phyloP scores from a whole-genome alignment of 2,888 invertebrate genomes.

The Ophioninae sp. region DNA sequence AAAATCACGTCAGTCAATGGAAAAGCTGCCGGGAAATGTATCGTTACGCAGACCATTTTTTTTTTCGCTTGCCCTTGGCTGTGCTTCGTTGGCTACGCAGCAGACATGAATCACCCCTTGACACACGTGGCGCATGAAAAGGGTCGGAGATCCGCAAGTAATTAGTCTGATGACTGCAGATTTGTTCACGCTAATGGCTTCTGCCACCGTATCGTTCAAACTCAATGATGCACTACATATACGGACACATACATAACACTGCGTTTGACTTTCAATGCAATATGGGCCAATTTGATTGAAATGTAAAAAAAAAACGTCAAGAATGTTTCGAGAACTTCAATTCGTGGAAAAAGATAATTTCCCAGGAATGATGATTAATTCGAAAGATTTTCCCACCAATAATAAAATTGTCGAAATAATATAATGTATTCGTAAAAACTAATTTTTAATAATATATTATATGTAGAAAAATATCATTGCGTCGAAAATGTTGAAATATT shows the following conservation, averaged over 20 bases:
- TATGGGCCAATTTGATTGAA: conserved; percentile 26
- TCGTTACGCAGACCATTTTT: background rate
- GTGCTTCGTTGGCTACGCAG: background rate
- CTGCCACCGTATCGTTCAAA: conserved; percentile 13
- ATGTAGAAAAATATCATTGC: no score
- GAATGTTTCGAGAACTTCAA: background rate
- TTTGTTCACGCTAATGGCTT: conserved; percentile 51
- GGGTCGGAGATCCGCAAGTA: conserved; percentile 26
- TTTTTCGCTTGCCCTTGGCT: conserved; percentile 6
- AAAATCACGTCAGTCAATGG: conserved; percentile 4
- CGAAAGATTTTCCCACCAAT: conserved; percentile 2
- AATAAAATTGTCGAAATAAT: no score
- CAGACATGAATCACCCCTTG: conserved; percentile 44
- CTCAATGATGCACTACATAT: background rate
- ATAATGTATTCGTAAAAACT: no score
- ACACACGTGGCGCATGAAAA: conserved; percentile 44
- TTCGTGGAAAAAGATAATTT: background rate
- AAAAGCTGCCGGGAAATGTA: background rate
- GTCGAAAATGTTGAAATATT: no score
- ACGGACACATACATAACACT: background rate
- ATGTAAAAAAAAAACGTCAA: conserved; percentile 14
- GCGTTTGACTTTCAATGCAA: background rate
- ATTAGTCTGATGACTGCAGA: conserved; percentile 57
- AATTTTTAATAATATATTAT: no score
- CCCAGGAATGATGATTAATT: conserved; percentile 18